A percentile compares a stretch with the other conserved stretches of the same genome.
Evolutionary conservation across 2,888 invertebrate species (phyloP).

Genomic region (Pyrrhia umbra): DNA sequence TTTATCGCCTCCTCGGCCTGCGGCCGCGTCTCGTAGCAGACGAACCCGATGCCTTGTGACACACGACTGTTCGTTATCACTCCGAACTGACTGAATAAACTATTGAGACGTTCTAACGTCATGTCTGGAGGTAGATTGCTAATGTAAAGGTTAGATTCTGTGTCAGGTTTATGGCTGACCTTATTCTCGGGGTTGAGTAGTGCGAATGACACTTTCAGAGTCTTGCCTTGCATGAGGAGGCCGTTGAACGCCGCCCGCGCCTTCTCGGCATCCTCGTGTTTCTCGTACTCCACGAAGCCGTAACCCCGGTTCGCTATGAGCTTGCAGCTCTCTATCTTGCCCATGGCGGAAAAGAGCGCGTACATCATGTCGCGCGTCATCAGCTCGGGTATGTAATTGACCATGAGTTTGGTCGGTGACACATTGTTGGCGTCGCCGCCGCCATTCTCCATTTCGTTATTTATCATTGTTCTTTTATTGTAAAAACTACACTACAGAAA

Average conservation of each 20-base stretch:
- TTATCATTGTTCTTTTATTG: conserved; percentile 84
- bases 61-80: conserved; percentile 88
- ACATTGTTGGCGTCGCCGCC: conserved; percentile 90
- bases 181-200: conserved; percentile 89
- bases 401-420: conserved; percentile 90
- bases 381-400: conserved; percentile 89
- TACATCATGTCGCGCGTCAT: conserved; percentile 90
- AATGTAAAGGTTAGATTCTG: conserved; percentile 88
- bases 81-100: conserved; percentile 84
- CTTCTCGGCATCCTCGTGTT: conserved; percentile 89
- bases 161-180: conserved; percentile 87
- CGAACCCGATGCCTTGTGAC: conserved; percentile 88
- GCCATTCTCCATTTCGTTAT: conserved; percentile 90
- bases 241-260: conserved; percentile 89
- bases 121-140: conserved; percentile 89
- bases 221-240: conserved; percentile 88
- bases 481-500: conserved; percentile 87
- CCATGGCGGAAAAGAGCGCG: conserved; percentile 89
- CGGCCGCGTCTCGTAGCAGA: conserved; percentile 84
- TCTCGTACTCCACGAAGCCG: conserved; percentile 88
- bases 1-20: conserved; percentile 88
- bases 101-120: conserved; percentile 87
- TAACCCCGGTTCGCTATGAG: conserved; percentile 88
- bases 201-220: conserved; percentile 88
- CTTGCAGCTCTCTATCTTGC: conserved; percentile 89